phyloP scores from a whole-genome alignment of 1,140 invertebrate genomes.

The Halotydeus destructor region DNA sequence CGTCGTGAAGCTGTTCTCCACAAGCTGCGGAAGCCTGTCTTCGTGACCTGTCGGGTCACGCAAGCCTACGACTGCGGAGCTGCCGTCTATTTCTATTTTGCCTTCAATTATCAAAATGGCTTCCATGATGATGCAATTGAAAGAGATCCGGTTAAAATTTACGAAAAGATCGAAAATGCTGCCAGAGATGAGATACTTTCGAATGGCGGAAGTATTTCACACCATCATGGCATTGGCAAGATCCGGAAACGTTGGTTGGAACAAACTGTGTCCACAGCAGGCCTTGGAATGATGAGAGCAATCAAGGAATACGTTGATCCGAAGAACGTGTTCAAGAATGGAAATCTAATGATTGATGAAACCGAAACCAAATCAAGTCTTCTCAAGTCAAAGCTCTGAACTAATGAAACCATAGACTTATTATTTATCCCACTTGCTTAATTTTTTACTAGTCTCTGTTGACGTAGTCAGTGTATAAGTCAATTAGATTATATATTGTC shows the following conservation, averaged over 20 bases:
- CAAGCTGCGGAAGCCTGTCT: constrained; percentile 34
- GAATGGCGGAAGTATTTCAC: constrained; percentile 72
- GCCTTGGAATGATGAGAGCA: constrained; percentile 46
- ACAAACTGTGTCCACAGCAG: constrained; percentile 55
- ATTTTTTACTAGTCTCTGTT: too few relatives aligned
- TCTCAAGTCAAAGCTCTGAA: too few relatives aligned
- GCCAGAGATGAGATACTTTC: constrained; percentile 81
- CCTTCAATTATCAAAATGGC: constrained; percentile 49
- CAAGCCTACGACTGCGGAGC: constrained; percentile 93
- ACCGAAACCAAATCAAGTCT: too few relatives aligned
- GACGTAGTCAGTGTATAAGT: too few relatives aligned
- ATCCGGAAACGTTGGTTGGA: constrained; percentile 52
- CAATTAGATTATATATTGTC: too few relatives aligned
- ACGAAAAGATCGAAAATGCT: constrained; percentile 47
- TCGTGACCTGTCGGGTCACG: constrained; percentile 65
- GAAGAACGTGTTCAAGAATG: constrained; percentile 71
- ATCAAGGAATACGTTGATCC: constrained; percentile 76
- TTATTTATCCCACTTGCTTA: too few relatives aligned
- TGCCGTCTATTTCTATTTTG: constrained; percentile 96
- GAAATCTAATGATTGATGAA: constrained; percentile 55
- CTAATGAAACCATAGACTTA: too few relatives aligned
- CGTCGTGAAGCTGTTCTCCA: constrained; percentile 36
- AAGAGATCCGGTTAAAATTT: constrained; percentile 59
- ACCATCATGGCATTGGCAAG: constrained; percentile 93
- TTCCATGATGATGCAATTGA: constrained; percentile 19